Base-by-base conservation (phyloP, 1,140 invertebrate species). In the Sitophilus oryzae region DNA sequence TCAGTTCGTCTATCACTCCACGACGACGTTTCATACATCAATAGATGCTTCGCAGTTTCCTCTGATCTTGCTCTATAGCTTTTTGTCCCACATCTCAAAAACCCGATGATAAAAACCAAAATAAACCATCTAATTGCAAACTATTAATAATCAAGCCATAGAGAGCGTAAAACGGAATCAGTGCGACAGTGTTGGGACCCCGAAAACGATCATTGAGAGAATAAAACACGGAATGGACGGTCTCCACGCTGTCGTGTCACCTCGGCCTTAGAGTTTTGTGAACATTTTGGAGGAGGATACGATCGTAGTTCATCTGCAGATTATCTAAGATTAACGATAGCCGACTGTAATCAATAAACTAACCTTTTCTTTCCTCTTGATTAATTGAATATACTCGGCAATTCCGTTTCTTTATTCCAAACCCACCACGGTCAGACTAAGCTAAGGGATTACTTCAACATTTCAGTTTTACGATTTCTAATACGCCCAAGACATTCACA, bases 221-320 rank as follows among this genome's bases (percentile, higher is more conserved):
- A n/a, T 41, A 18, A 30, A 30, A 36, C 19, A 18, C 15, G 8
- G 8, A 22, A 48, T 48, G 25, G 8, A 43, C 22, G 20, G 23
- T 42, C 23, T 35, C 48, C 42, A 60, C 53, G 37, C 47, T 58
- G 55, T 47, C 55, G 55, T 46, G 41, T 20, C 48, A 41, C 42
- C 46, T 43, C 49, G 57, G 62, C 63, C 58, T 65, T 61, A 58
- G 56, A 44, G 30, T 50, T 58, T 63, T 63, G 52, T 63, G 57
- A 61, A 51, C 56, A 58, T 59, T 56, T 62, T 65, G 64, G 66
- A 68, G 66, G 66, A 68, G 66, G 66, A 62, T 66, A 68, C 66
- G 66, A 68, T 61, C 52, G 54, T 66, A 61, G 64, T 61, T 30
- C 2, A 44, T 22, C 22, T 30, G 8, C 9, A 15, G 40, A 21